These are phyloP conservation scores for Corythaixoides concolor DNA, from an alignment of 2,113 vertebrate genomes.

Conservation along the genomic window DNA sequence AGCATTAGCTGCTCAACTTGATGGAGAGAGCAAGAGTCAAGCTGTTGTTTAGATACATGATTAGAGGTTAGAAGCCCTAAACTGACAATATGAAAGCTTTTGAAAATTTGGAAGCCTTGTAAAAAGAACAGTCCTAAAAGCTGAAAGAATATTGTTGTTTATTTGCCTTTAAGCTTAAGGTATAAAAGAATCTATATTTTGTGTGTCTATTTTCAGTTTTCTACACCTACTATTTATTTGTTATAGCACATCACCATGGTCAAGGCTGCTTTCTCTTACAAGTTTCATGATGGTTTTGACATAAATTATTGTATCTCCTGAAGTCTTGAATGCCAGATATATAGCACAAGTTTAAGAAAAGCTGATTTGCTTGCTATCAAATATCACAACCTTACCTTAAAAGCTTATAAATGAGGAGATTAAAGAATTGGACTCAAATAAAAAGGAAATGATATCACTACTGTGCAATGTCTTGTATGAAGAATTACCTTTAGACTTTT, in stretches of 20 bases:
- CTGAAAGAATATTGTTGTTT: background rate
- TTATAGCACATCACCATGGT: background rate
- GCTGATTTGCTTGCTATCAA: background rate
- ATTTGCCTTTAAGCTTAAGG: background rate
- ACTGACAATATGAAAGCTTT: background rate
- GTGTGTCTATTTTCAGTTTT: background rate
- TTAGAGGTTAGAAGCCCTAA: background rate
- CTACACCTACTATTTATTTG: background rate
- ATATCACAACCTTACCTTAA: background rate
- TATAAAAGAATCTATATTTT: background rate
- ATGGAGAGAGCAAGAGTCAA: background rate
- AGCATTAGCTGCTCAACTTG: background rate
- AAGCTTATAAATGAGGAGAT: background rate
- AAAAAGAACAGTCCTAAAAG: background rate
- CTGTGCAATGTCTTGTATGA: background rate
- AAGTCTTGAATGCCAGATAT: background rate
- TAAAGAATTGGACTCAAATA: background rate
- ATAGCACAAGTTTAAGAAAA: background rate
- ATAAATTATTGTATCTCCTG: background rate
- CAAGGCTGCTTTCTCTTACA: background rate
- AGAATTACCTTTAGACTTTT: background rate
- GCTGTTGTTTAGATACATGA: background rate
- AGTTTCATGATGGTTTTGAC: background rate
- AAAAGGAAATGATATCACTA: background rate
- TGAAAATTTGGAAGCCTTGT: background rate